These are phyloP conservation scores for Paragorgia papillata DNA, from an alignment of 92 coral and sea anemone species.

Conservation along the genomic window DNA sequence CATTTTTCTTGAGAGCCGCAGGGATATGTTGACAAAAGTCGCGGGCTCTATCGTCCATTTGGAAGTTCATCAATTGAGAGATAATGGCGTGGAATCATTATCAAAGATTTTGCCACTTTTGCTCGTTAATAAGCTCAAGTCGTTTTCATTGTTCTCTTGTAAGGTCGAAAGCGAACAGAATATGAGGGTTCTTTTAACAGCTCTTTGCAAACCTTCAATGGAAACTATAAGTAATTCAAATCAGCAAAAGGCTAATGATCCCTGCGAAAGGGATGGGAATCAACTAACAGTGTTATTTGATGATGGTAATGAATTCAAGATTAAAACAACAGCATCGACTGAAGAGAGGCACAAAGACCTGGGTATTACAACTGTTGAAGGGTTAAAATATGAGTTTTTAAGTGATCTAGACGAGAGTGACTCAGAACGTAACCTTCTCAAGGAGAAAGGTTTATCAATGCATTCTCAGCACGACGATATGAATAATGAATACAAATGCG, in stretches of 20 bases:
- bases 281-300: too few species aligned
- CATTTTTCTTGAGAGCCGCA: conserved; percentile 48
- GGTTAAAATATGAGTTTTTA: neutral
- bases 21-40: conserved; percentile 53
- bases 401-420: neutral
- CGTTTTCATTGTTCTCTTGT: conserved; percentile 54
- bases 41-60: conserved; percentile 55
- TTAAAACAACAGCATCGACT: neutral
- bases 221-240: neutral
- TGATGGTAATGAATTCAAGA: neutral
- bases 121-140: conserved; percentile 54
- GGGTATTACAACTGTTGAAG: neutral
- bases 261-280: neutral
- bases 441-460: neutral
- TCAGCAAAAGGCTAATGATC: conserved; percentile 28
- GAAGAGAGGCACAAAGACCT: neutral
- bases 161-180: conserved; percentile 46
- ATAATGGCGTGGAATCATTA: conserved; percentile 62
- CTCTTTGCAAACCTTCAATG: conserved; percentile 19
- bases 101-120: conserved; percentile 53
- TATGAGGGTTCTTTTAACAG: conserved; percentile 41
- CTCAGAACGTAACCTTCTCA: neutral
- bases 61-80: conserved; percentile 52
- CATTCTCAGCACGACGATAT: neutral
- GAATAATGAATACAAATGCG: neutral